A percentile compares a stretch with the other conserved stretches of the same genome.
Conservation (phyloP, 2,113 vertebrate species). For the Saimiri boliviensis region DNA sequence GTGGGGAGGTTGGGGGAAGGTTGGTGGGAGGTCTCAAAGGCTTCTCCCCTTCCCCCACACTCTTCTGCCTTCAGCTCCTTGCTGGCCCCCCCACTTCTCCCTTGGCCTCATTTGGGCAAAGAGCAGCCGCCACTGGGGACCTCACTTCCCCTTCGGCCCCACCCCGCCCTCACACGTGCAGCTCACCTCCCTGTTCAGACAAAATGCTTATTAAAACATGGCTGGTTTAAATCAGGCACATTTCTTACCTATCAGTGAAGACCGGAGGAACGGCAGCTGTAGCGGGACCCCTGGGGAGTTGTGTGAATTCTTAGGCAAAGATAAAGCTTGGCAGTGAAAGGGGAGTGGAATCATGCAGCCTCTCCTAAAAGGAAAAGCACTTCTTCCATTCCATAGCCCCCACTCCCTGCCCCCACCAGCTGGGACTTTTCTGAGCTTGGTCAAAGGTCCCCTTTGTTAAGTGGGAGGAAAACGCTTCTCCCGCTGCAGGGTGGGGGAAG, state of each 20-base stretch:
- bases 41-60: not conserved
- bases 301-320: constrained; percentile 35
- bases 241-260: not conserved
- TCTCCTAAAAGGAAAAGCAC: constrained; percentile 3
- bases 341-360: constrained; percentile 1
- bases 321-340: constrained; percentile 29
- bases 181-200: not conserved
- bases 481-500: not conserved
- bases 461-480: not conserved
- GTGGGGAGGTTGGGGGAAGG: too few relatives aligned
- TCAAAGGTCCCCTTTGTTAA: constrained; percentile 42
- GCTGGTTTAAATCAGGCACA: not conserved
- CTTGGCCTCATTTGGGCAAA: not conserved
- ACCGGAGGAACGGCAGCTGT: not conserved
- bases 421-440: constrained; percentile 16
- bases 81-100: not conserved
- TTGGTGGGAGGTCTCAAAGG: not conserved
- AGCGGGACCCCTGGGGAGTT: not conserved
- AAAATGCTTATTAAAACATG: not conserved
- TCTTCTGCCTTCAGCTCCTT: not conserved
- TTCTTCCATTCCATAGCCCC: not conserved
- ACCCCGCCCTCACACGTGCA: not conserved
- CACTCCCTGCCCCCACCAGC: not conserved
- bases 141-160: not conserved
- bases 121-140: not conserved